Percentiles rank a stretch among this genome's conserved stretches.
Evolutionary conservation across 2,113 vertebrate genomes (phyloP).

Genomic region (Lethenteron reissneri): DNA sequence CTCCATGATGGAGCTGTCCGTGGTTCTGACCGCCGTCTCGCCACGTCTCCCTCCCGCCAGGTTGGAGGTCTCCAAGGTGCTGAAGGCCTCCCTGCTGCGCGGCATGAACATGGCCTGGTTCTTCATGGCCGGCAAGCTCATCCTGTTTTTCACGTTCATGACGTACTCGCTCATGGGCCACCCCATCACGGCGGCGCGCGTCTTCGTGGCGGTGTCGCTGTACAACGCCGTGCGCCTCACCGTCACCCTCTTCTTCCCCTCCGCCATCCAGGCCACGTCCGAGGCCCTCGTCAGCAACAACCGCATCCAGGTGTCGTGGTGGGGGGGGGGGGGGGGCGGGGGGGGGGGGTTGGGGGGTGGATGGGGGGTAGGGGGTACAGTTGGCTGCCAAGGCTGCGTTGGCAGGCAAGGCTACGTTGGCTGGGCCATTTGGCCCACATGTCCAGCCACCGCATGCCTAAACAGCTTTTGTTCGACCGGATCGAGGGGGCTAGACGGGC

Average conservation of each 20-base stretch:
- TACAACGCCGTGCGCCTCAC: conserved; percentile 58
- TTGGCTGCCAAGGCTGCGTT: no score
- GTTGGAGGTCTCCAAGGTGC: conserved; percentile 59
- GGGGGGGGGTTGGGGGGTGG: no score
- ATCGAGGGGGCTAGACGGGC: no score
- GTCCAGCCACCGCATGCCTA: no score
- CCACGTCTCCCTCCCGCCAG: conserved; percentile 18
- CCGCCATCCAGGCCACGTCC: conserved; percentile 51
- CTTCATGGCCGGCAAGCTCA: conserved; percentile 68
- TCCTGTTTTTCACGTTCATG: conserved; percentile 62
- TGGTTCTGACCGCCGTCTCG: no score
- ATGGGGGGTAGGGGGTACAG: no score
- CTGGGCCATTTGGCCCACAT: no score
- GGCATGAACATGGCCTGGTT: conserved; percentile 77
- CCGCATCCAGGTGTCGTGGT: conserved; percentile 51
- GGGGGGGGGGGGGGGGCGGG: no score
- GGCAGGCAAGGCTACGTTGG: no score
- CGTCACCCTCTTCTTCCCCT: conserved; percentile 71
- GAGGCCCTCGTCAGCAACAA: conserved; percentile 56
- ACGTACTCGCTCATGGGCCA: conserved; percentile 52
- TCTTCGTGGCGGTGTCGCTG: conserved; percentile 56
- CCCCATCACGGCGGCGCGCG: conserved; percentile 40
- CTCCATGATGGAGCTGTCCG: no score
- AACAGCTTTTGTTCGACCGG: no score
- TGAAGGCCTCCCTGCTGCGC: conserved; percentile 72